Evolutionary conservation across 1,140 invertebrate genomes (phyloP), one percentile per base, ranked within the genome.

Genomic region (Manduca sexta): DNA sequence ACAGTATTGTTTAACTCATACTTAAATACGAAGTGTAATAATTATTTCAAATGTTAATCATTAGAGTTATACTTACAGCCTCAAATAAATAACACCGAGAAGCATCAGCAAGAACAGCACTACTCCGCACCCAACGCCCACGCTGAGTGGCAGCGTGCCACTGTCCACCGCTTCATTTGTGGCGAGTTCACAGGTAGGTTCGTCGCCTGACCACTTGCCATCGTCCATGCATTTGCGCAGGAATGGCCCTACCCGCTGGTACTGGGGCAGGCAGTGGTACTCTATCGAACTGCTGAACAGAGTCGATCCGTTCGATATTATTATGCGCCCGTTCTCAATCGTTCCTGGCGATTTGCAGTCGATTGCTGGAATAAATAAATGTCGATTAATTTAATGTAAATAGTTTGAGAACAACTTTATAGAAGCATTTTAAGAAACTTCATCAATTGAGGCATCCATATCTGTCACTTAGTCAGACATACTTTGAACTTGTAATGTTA

Each of bases 261-360:
- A 96, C 54, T 94, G 93, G 5, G 94, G 94, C 44, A 96, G 82
- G 69, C 97, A 98, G 57, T 95, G 93, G 74, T 97, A 98, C 66
- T 96, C 93, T 1, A 95, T 91, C 2, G 92, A 90, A 45, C 93
- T 93, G 5, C 92, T 92, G 64, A 93, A 97, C 3, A 91, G 87
- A 0, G 93, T 95, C 0, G 93, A 92, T 15, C 92, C 91, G 63
- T 97, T 97, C 31, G 95, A 91, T 6, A 95, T 90, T 59, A 96
- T 95, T 1, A 95, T 91, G 52, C 94, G 88, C 0, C 95, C 95
- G 71, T 97, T 96, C 41, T 95, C 92, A 39, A 96, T 93, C 2
- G 88, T 77, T 15, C 89, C 88, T 0, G 95, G 95, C 46, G 92
- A 88, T 37, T 91, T 92, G 69, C 95, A 97, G 60, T 96, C 93